A percentile compares a stretch with the other conserved stretches of the same genome.
Evolutionary conservation across 2,888 invertebrate genomes (phyloP).

Genomic region (Eilema depressum): DNA sequence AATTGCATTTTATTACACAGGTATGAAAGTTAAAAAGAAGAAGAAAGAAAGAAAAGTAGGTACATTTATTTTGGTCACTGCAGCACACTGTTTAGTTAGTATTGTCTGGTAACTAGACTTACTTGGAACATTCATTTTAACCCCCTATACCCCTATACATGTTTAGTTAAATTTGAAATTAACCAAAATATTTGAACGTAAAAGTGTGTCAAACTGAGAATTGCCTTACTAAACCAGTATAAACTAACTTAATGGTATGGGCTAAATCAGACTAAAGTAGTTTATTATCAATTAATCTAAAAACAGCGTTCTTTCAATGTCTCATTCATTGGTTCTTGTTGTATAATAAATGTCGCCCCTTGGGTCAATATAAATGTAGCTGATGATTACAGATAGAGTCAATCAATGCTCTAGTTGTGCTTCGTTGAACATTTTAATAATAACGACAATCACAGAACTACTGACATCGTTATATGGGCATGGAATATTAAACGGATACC

Average conservation of each 20-base stretch:
- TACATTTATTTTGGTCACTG: too few relatives aligned
- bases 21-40: too few relatives aligned
- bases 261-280: neutral
- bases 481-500: neutral
- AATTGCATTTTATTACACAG: too few relatives aligned
- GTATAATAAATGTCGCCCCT: slow-evolving; percentile 6
- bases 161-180: too few relatives aligned
- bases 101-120: too few relatives aligned
- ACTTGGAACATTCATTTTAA: neutral
- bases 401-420: slow-evolving; percentile 42
- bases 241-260: neutral
- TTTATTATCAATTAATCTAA: neutral
- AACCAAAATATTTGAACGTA: neutral
- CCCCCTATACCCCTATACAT: neutral
- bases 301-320: neutral
- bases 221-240: neutral
- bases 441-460: slow-evolving; percentile 34
- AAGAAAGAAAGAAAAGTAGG: too few relatives aligned
- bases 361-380: slow-evolving; percentile 17
- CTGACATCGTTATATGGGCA: neutral
- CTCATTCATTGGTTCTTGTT: neutral
- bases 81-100: too few relatives aligned
- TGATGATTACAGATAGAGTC: slow-evolving; percentile 15
- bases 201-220: neutral
- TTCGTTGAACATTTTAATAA: slow-evolving; percentile 29